phyloP scores from a whole-genome alignment of 2,888 invertebrate species.

The Pecten maximus region DNA sequence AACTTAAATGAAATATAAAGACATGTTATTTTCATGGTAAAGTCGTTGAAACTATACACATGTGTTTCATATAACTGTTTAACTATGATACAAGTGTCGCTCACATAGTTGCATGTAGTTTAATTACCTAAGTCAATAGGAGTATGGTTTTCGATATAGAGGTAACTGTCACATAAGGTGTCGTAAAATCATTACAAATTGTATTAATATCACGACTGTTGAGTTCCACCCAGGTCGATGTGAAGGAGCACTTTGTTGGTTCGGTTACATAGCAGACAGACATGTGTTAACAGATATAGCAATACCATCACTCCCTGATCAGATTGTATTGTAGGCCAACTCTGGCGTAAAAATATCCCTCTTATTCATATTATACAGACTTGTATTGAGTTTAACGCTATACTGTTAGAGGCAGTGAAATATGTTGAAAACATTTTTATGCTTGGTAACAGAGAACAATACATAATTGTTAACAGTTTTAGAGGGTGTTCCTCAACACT shows the following conservation, averaged over 20 bases:
- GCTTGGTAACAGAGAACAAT: slow-evolving; percentile 4
- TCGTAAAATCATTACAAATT: background rate
- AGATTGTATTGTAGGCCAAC: slow-evolving; percentile 13
- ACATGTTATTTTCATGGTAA: too few relatives aligned
- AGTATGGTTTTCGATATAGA: background rate
- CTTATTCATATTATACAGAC: slow-evolving; percentile 9
- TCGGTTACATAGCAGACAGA: background rate
- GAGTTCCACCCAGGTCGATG: background rate
- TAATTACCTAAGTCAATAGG: too few relatives aligned
- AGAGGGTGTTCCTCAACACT: background rate
- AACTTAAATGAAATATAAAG: too few relatives aligned
- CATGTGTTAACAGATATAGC: background rate
- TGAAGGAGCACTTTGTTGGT: slow-evolving; percentile 6
- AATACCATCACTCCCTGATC: background rate
- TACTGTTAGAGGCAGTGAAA: background rate
- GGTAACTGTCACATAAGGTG: background rate
- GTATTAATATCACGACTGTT: background rate
- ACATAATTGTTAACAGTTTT: background rate
- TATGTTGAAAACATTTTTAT: slow-evolving; percentile 29
- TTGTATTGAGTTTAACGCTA: background rate
- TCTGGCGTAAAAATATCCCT: slow-evolving; percentile 24
- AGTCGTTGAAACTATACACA: too few relatives aligned
- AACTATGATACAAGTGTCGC: too few relatives aligned
- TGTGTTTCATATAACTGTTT: too few relatives aligned
- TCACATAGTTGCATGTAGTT: too few relatives aligned